Conservation (phyloP, 2,113 vertebrate genomes). For the Polyodon spathula region DNA sequence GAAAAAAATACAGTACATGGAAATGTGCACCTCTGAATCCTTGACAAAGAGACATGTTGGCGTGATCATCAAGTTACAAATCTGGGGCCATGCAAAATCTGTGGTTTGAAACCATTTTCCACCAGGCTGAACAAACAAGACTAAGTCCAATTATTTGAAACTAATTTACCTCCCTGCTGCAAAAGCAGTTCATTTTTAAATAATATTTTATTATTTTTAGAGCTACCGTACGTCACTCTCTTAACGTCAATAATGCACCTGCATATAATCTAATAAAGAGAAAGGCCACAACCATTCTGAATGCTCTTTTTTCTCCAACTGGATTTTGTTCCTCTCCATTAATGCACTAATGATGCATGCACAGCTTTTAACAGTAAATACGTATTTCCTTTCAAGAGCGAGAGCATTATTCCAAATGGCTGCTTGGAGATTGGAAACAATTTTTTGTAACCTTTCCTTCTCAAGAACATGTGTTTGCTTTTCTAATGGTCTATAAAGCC, state of each 20-base stretch:
- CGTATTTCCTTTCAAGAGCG: background rate
- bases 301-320: background rate
- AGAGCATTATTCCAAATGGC: background rate
- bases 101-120: background rate
- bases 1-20: too few species aligned
- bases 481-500: conserved; percentile 44
- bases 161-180: background rate
- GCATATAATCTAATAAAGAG: conserved; percentile 1
- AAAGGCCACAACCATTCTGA: background rate
- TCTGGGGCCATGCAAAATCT: background rate
- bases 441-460: conserved; percentile 23
- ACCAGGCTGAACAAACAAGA: background rate
- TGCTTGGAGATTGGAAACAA: conserved; percentile 4
- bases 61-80: background rate
- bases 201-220: background rate
- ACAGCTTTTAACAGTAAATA: background rate
- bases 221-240: background rate
- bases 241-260: background rate
- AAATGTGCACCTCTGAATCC: too few species aligned
- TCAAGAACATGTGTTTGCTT: conserved; percentile 53
- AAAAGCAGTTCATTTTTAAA: background rate
- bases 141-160: background rate
- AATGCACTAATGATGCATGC: background rate
- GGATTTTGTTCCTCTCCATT: background rate
- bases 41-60: too few species aligned